A percentile compares a stretch with the other conserved stretches of the same genome.
These are phyloP conservation scores for Ceryle rudis DNA, from an alignment of 2,797 vertebrate species.

Conservation along the genomic window DNA sequence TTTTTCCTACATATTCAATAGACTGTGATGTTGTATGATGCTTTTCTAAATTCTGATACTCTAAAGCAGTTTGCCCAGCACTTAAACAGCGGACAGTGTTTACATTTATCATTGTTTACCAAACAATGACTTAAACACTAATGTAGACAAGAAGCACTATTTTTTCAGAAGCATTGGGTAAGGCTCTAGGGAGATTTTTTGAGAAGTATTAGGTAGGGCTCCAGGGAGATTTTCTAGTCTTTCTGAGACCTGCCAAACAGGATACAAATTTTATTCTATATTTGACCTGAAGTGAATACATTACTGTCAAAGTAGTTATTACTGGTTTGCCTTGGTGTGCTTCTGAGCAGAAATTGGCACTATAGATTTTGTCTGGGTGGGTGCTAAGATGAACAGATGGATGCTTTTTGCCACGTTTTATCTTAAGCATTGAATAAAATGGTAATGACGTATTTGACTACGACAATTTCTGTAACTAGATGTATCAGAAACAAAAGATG, in stretches of 20 bases:
- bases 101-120: neutral
- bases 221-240: neutral
- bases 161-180: neutral
- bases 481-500: neutral
- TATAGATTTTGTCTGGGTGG: slow-evolving; percentile 15
- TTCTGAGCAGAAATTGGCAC: slow-evolving; percentile 33
- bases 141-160: neutral
- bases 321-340: slow-evolving; percentile 2
- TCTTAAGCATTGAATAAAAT: slow-evolving; percentile 19
- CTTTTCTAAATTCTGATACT: neutral
- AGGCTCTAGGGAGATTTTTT: neutral
- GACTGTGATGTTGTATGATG: neutral
- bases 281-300: slow-evolving; percentile 30
- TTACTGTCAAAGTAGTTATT: slow-evolving; percentile 47
- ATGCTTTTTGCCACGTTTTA: slow-evolving; percentile 18
- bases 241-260: neutral
- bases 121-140: neutral
- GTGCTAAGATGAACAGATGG: slow-evolving; percentile 64
- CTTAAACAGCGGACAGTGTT: neutral
- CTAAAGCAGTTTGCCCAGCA: neutral
- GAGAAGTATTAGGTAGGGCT: neutral
- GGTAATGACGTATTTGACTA: neutral
- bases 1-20: neutral
- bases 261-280: slow-evolving; percentile 39
- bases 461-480: neutral